Evolutionary conservation across 2,888 invertebrate species (phyloP), one percentile per base, ranked within the genome.

Genomic region (Apamea epomidion): DNA sequence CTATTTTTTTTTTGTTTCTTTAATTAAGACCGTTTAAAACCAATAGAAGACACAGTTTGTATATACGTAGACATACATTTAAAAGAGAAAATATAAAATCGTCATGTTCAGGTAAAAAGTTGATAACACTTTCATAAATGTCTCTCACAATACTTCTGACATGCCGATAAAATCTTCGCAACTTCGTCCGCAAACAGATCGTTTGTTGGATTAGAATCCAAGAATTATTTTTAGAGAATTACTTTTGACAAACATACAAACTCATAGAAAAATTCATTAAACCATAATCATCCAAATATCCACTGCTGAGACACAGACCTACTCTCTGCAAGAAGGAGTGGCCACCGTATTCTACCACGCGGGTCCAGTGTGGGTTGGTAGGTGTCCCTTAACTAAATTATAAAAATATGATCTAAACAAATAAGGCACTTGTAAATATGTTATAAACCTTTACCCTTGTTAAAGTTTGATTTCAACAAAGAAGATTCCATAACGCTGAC

Each of bases 381-480:
- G 3, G 2, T 29, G 48, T 29, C 18, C 10, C n/a, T 51, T 12
- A 29, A 69, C 3, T 12, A 29, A 48, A 48, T 48, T 29, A 48
- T 69, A 29, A 29, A 48, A 70, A 29, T 21, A 21, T 32, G 14
- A 8, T 48, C 29, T 12, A 14, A 29, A 32, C 8, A 72, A 72
- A 29, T 72, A 42, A 54, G 18, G 10, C 45, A 32, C 21, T n/a
- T 16, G 4, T 25, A 60, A 42, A 32, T 21, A 48, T 45, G 7
- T n/a, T 25, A 74, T 77, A 32, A 71, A 87, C 85, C 81, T 45
- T 25, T 25, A 18, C 7, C 3, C 0, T 12, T 7, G 54, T 37
- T 48, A 4, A 51, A 18, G 18, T 10, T 42, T 25, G 64, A 37
- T 64, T 85, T 80, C 37, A 71, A 48, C 25, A 81, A 2, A 10